These are phyloP conservation scores for Takifugu rubripes DNA, from an alignment of 2,797 vertebrate species.

Conservation along the genomic window DNA sequence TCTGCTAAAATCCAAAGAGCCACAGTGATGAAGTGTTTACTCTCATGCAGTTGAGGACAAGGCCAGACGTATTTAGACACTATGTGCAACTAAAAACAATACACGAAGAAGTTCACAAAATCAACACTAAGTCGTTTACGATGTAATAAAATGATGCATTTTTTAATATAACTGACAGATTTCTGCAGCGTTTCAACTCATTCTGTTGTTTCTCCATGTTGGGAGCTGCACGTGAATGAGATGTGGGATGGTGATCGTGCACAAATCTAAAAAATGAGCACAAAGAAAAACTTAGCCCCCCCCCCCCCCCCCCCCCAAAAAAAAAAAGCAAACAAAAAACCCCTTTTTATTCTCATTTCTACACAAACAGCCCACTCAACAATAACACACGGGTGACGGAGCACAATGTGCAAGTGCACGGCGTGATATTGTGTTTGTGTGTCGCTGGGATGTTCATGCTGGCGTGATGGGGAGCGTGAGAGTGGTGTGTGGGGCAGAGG, in stretches of 20 bases:
- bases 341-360: slow-evolving; percentile 54
- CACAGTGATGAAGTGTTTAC: too few species aligned
- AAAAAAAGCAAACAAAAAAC: slow-evolving; percentile 24
- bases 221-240: slow-evolving; percentile 55
- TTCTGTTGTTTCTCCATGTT: slow-evolving; percentile 26
- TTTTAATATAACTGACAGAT: background rate
- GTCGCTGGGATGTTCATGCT: slow-evolving; percentile 62
- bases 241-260: slow-evolving; percentile 66
- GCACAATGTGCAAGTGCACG: slow-evolving; percentile 50
- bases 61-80: too few species aligned
- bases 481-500: slow-evolving; percentile 39
- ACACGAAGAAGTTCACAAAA: slow-evolving; percentile 6
- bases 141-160: slow-evolving; percentile 1
- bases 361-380: slow-evolving; percentile 56
- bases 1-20: too few species aligned
- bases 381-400: slow-evolving; percentile 46
- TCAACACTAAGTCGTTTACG: background rate
- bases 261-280: slow-evolving; percentile 71
- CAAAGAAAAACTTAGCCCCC: slow-evolving; percentile 50
- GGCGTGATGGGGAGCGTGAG: slow-evolving; percentile 52
- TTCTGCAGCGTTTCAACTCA: slow-evolving; percentile 20
- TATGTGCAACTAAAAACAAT: background rate
- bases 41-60: too few species aligned
- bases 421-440: slow-evolving; percentile 50
- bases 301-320: too few species aligned